Evolutionary conservation across 2,888 invertebrate species (phyloP), one percentile per base, ranked within the genome.

Genomic region (Leptopilina syphax): DNA sequence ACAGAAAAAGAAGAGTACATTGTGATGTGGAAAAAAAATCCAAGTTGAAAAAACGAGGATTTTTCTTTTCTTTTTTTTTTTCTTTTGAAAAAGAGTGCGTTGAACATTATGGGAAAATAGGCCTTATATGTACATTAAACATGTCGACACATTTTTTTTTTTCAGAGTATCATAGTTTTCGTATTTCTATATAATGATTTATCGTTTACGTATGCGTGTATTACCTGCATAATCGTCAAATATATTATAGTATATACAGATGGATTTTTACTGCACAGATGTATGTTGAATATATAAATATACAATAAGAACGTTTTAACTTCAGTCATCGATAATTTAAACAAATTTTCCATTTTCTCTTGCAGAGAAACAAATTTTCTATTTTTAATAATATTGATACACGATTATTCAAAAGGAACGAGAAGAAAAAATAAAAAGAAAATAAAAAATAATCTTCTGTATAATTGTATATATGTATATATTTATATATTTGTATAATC

Each of bases 251-350:
- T 73, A 73, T 76, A 82, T 82, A 83, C 83, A 85, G 79, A 81
- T 65, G 84, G 78, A 82, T 81, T 83, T 34, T 85, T 83, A 86
- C 82, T 83, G 85, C 82, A 83, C 84, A 80, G 77, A 83, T 85
- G 80, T 81, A 83, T 83, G 77, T 85, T 80, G 84, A 24, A 73
- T 79, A 73, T 73, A 79, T 65, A 41, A 44, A 60, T 60, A 24
- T 24, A 63, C 63, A 63, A 63, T 63, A 80, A 57, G 79, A 78
- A 47, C 66, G 73, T 50, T 60, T 78, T 65, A 73, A 80, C 65
- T 67, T 70, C 44, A 78, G 60, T 67, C 76, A 80, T 68, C 68
- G 70, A 54, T 47, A 50, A 50, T 50, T 50, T 50, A 50, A 50
- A 50, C 50, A 50, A 10, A 50, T 50, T 50, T 50, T 50, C 10